Base-by-base conservation (phyloP, 1,140 invertebrate genomes). In the Hydropsyche tenuis region DNA sequence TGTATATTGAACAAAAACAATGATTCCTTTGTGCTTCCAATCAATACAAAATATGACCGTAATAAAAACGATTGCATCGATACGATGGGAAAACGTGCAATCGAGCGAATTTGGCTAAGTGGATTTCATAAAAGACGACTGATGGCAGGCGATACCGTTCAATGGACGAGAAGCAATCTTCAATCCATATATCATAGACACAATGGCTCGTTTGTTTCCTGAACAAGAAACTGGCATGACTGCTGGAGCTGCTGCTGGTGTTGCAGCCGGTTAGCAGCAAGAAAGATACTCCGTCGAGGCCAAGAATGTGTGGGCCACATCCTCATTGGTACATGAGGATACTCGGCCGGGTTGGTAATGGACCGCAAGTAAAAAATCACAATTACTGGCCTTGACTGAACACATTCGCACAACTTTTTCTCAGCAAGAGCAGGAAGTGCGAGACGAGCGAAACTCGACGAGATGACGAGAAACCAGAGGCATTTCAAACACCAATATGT, bases 351-450 rank as follows among this genome's bases (percentile, higher is more conserved):
- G 53, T 70, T 51, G 48, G 60, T 62, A 46, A 65, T 70, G 43
- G 72, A 66, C 25, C 72, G 64, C 51, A 56, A 37, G 42, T 7
- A 46, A 75, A 69, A 72, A 75, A 76, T 70, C 23, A 76, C 60
- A 71, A 76, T 73, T 76, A 51, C 69, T 69, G 72, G 51, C 75
- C 75, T 76, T 74, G 75, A 72, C 45, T 37, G 48, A 73, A 66
- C 63, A 72, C 68, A 72, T 76, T 71, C 71, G 53, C 68, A 37
- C 51, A 72, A 72, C 73, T 68, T 76, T 62, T 76, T 48, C 46
- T n/a, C 11, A 20, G 56, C 12, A 69, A 63, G 46, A 73, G 72
- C 75, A 76, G 75, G 72, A 76, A 76, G 72, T 69, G 51, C 23
- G 53, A 69, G 63, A 73, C 48, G 56, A 60, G 56, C 56, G 45